Percentiles rank a stretch among this genome's conserved stretches.
phyloP scores from a whole-genome alignment of 2,113 vertebrate genomes.

The Phrynocephalus versicolor region DNA sequence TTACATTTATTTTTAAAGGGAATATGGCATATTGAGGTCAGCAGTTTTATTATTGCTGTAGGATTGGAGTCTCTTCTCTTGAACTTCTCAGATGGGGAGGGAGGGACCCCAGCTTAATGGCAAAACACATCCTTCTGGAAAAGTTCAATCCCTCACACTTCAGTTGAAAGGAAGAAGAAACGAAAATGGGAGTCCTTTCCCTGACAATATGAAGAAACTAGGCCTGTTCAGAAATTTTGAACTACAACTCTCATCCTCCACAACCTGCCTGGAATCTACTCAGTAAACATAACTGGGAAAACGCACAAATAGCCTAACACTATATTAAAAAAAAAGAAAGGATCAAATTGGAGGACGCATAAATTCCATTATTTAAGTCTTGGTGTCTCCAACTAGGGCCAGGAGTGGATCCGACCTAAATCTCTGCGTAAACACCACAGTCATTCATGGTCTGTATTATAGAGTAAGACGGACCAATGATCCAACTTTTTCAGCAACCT shows the following conservation, averaged over 20 bases:
- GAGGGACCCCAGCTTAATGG: no score
- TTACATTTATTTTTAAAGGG: not conserved
- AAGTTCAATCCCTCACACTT: not conserved
- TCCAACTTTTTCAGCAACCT: not conserved
- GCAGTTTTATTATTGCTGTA: not conserved
- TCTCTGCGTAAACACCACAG: not conserved
- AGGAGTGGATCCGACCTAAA: not conserved
- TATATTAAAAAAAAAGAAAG: not conserved
- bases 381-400: not conserved
- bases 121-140: not conserved
- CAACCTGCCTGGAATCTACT: not conserved
- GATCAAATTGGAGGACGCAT: no score
- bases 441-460: not conserved
- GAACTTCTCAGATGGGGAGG: not conserved
- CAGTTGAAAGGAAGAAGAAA: not conserved
- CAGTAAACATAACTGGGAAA: not conserved
- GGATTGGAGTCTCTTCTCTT: not conserved
- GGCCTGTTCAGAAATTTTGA: no score
- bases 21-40: constrained; percentile 12
- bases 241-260: not conserved
- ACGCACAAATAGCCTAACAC: not conserved
- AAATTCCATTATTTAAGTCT: not conserved
- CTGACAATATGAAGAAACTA: not conserved
- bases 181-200: no score
- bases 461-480: not conserved